Evolutionary conservation across 1,140 invertebrate species (phyloP), one percentile per base, ranked within the genome.

Genomic region (Conopomorpha cramerella): DNA sequence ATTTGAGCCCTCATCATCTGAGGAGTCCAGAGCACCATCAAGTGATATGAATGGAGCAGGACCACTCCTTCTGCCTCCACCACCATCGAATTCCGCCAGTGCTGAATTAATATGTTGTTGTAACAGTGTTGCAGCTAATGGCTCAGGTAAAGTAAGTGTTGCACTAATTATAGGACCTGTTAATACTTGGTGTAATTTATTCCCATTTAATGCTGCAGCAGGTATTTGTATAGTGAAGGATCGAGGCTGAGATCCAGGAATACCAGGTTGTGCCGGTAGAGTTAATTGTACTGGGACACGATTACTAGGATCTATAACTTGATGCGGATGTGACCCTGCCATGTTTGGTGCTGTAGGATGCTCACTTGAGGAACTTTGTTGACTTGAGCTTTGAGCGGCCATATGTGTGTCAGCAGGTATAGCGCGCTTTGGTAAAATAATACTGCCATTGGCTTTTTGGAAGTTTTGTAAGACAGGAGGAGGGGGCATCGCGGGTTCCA

Each of bases 61-160:
- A 51, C 68, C 67, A 10, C 61, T 48, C 1, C 67, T 67, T 38
- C 71, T 67, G 31, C 65, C 70, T 44, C 67, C 67, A 23, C 66
- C 66, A n/a, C n/a, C n/a, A 52, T 70, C 66, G 62, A 63, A 72
- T 36, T 72, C 65, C 0, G 65, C 70, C 39, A 79, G 41, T 16
- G 88, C 89, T 15, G 85, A 86, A 68, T 91, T 92, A 1, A 95
- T 89, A 65, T 94, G 91, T 55, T 92, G 89, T 52, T 93, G 92
- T 12, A 94, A 78, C 38, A 92, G 77, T 11, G 86, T 85, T 1
- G 89, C 87, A 31, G 92, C 90, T 52, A 91, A 60, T 18, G 85
- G 82, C 37, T 86, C 83, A 16, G 91, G 90, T 41, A 93, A 79
- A 49, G 84, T 84, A 82, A 94, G 91, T 29, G 91, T 92, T 1